Conservation (phyloP, 2,113 vertebrate species). For the Cyanistes caeruleus region DNA sequence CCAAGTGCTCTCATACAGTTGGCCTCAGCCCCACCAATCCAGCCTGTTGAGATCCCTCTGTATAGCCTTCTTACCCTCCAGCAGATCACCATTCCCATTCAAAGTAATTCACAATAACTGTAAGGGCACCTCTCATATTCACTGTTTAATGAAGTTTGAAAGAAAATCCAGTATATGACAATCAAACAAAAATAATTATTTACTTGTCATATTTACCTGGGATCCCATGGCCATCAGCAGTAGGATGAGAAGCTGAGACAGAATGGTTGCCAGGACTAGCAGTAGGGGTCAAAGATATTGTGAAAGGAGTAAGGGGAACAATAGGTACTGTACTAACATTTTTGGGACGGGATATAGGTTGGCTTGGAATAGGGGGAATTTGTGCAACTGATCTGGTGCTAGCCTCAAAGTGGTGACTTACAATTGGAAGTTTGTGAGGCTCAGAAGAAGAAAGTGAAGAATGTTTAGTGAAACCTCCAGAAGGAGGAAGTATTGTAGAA, state of each 20-base stretch:
- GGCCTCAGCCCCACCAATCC: rapidly evolving
- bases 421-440: not conserved
- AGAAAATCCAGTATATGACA: not conserved
- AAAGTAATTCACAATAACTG: not conserved
- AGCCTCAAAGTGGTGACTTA: not conserved
- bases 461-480: constrained; percentile 26
- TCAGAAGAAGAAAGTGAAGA: constrained; percentile 5
- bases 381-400: not conserved
- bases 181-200: not conserved
- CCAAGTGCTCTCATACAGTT: not conserved
- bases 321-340: not conserved
- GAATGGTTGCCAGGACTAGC: constrained; percentile 5
- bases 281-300: constrained; percentile 10
- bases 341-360: not conserved
- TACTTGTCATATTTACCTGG: constrained; percentile 66
- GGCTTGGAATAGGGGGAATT: not conserved
- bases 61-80: not conserved
- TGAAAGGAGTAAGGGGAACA: constrained; percentile 42
- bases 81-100: not conserved
- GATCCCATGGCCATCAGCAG: not conserved
- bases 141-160: not conserved
- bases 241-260: constrained; percentile 7
- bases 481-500: constrained; percentile 16
- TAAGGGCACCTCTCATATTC: not conserved
- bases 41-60: not conserved